These are phyloP conservation scores for Drosophila triauraria DNA, from an alignment of 1,140 invertebrate genomes.

Conservation along the genomic window DNA sequence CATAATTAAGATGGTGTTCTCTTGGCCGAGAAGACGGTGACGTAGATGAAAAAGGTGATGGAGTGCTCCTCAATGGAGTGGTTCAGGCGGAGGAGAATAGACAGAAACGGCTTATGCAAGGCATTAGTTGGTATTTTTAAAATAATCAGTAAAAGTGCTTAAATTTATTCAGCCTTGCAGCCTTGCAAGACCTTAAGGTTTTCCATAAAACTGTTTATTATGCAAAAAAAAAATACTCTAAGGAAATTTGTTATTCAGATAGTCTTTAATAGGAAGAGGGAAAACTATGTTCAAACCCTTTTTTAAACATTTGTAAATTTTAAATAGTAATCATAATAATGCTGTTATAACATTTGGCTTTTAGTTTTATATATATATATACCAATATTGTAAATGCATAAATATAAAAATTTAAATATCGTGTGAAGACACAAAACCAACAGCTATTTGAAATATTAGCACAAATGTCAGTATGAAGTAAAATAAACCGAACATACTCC, in stretches of 20 bases:
- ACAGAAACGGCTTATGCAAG: constrained; percentile 13
- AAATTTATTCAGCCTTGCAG: neutral
- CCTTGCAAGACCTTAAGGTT: neutral
- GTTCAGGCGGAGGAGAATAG: neutral
- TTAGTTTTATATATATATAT: too few relatives aligned
- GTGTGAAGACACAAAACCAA: neutral
- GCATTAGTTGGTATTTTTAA: neutral
- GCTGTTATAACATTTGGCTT: neutral
- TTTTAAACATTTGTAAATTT: neutral
- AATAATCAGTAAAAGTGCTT: neutral
- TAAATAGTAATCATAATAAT: neutral
- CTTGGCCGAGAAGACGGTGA: constrained; percentile 13
- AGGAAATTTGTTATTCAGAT: too few relatives aligned
- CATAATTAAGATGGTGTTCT: constrained; percentile 70
- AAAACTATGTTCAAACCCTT: neutral
- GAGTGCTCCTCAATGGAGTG: constrained; percentile 33
- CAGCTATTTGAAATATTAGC: too few relatives aligned
- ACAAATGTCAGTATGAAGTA: neutral
- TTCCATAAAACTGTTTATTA: neutral
- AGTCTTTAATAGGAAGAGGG: too few relatives aligned
- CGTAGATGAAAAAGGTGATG: constrained; percentile 51
- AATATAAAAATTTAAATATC: neutral
- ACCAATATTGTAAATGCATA: too few relatives aligned
- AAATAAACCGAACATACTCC: too few relatives aligned
- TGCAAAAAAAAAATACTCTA: neutral